phyloP scores from a whole-genome alignment of 2,113 vertebrate genomes.

The Bubalus kerabau region DNA sequence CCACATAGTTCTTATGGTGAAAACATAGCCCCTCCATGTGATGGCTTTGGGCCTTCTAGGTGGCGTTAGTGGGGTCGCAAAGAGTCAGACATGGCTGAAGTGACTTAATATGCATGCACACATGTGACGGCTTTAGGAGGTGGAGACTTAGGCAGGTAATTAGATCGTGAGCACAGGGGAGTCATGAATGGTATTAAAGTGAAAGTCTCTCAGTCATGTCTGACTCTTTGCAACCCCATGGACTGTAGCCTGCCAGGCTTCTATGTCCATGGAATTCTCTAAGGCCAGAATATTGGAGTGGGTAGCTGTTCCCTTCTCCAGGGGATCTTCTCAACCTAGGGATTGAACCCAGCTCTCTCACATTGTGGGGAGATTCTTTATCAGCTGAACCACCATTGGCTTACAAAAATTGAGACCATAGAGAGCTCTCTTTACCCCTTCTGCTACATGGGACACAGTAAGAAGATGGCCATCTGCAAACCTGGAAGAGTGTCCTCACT shows the following conservation, averaged over 20 bases:
- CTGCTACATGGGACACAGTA: not conserved
- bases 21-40: not conserved
- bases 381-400: not conserved
- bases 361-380: not conserved
- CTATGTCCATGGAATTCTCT: not conserved
- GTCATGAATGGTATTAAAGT: not conserved
- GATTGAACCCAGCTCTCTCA: not conserved
- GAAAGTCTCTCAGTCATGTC: not conserved
- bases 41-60: not conserved
- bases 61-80: not conserved
- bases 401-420: not conserved
- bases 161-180: not conserved
- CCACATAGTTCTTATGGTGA: not conserved
- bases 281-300: not conserved
- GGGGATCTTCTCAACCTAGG: not conserved
- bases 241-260: not conserved
- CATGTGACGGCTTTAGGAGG: not conserved
- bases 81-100: not conserved
- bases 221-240: not conserved
- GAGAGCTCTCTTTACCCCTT: not conserved
- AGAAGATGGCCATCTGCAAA: not conserved
- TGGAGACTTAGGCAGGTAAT: not conserved
- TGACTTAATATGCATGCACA: not conserved
- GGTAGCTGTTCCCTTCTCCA: not conserved
- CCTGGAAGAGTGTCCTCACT: not conserved